phyloP scores from a whole-genome alignment of 2,797 vertebrate genomes.

The Sardinella longiceps region DNA sequence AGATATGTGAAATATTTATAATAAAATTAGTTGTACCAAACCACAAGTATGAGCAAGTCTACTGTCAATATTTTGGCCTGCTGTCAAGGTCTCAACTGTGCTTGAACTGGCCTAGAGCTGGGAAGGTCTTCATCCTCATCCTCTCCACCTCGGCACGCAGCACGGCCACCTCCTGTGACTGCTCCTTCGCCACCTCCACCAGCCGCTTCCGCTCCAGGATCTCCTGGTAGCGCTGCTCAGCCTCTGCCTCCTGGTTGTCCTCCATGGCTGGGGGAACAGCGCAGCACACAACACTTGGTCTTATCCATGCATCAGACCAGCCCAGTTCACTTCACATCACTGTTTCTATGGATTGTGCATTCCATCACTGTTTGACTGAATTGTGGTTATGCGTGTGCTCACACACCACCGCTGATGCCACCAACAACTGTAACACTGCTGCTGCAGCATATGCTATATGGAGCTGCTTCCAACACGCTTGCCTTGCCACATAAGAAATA shows the following conservation, averaged over 20 bases:
- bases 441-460: too few species aligned
- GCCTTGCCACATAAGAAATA: too few species aligned
- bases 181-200: slow-evolving; percentile 68
- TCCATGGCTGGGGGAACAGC: slow-evolving; percentile 66
- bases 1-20: slow-evolving; percentile 1
- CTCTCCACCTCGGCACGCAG: slow-evolving; percentile 79
- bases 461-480: too few species aligned
- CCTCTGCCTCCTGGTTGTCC: slow-evolving; percentile 64
- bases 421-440: too few species aligned
- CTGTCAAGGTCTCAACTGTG: slow-evolving; percentile 51
- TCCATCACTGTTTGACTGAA: too few species aligned
- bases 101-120: slow-evolving; percentile 71
- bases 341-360: too few species aligned
- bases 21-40: slow-evolving; percentile 23
- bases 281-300: too few species aligned
- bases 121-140: slow-evolving; percentile 80
- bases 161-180: slow-evolving; percentile 74
- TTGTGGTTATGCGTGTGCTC: too few species aligned
- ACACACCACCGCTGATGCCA: too few species aligned
- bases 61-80: neutral
- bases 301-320: neutral
- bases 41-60: neutral
- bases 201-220: slow-evolving; percentile 78
- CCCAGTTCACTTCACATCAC: neutral
- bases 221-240: slow-evolving; percentile 73